A percentile compares a stretch with the other conserved stretches of the same genome.
phyloP scores from a whole-genome alignment of 1,140 invertebrate genomes.

The Panulirus ornatus region DNA sequence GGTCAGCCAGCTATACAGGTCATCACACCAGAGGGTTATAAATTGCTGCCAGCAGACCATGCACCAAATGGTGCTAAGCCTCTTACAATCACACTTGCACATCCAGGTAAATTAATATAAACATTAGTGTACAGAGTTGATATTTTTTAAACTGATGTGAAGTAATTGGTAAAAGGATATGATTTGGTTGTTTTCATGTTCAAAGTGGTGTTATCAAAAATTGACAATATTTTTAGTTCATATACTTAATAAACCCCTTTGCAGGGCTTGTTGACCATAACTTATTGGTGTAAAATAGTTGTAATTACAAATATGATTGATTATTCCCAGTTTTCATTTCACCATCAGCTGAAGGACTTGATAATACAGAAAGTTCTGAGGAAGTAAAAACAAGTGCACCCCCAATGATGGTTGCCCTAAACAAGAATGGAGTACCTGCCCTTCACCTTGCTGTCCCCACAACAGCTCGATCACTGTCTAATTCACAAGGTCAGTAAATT shows the following conservation, averaged over 20 bases:
- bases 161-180: too few relatives aligned
- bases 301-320: background rate
- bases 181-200: too few relatives aligned
- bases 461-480: conserved; percentile 52
- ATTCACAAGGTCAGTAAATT: conserved; percentile 48
- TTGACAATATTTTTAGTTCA: too few relatives aligned
- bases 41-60: conserved; percentile 74
- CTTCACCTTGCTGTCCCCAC: conserved; percentile 66
- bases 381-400: conserved; percentile 45
- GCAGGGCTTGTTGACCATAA: too few relatives aligned
- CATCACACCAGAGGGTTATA: conserved; percentile 73
- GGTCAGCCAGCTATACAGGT: conserved; percentile 75
- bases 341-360: conserved; percentile 37
- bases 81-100: conserved; percentile 79
- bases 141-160: too few relatives aligned
- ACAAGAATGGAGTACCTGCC: conserved; percentile 70
- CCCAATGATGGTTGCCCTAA: conserved; percentile 52
- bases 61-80: conserved; percentile 77
- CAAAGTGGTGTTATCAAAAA: too few relatives aligned
- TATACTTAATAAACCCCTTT: too few relatives aligned
- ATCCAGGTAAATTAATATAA: conserved; percentile 67
- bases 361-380: conserved; percentile 33
- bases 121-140: too few relatives aligned
- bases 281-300: background rate
- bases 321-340: too few relatives aligned